Base-by-base conservation (phyloP, 2,797 vertebrate species). In the Bothrops alternatus region DNA sequence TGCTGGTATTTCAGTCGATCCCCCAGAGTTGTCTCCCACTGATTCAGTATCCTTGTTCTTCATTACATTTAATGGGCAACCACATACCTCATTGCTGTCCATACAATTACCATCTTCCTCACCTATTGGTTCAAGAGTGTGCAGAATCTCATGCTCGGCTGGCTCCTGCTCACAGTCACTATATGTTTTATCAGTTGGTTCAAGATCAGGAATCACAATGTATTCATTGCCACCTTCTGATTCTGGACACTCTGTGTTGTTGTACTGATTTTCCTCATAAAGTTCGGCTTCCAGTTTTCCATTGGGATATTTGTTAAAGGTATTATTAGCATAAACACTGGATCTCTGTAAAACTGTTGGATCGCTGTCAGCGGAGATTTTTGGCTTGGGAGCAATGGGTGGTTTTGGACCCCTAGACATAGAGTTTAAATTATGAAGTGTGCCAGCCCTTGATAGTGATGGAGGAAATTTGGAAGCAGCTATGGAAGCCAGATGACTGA, bases 321-420 rank as follows among this genome's bases (percentile, higher is more conserved):
- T 97, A 90, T 96, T 97, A 92, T 97, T 98, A 96, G 95, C 69
- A 85, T 97, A 97, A 92, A 96, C 92, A 61, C 91, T 93, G 93
- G 96, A 95, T 91, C 95, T 97, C 42, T 96, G 97, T 57, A 85
- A 25, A 91, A 89, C 50, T 28, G 73, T 50, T 18, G 73, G 86
- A 86, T 99, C 98, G 0, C 95, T 89, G 91, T 98, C 97, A 86
- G 94, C 90, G 23, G 97, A 96, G 93, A 98, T 96, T 97, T 97
- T 98, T 93, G 98, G 98, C 97, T 99, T 99, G 0, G 98, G 98
- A 95, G 98, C 98, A 6, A 99, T 97, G 42, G 98, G 98, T 92
- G 98, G 98, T 96, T 99, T 99, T 14, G 98, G 98, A 92, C 98
- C 98, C 96, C 98, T 98, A 87, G 98, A 96, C 97, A 98, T 96